A percentile compares a stretch with the other conserved stretches of the same genome.
These are phyloP conservation scores for Plutomurus gul DNA, from an alignment of 1,140 invertebrate species.

Conservation along the genomic window DNA sequence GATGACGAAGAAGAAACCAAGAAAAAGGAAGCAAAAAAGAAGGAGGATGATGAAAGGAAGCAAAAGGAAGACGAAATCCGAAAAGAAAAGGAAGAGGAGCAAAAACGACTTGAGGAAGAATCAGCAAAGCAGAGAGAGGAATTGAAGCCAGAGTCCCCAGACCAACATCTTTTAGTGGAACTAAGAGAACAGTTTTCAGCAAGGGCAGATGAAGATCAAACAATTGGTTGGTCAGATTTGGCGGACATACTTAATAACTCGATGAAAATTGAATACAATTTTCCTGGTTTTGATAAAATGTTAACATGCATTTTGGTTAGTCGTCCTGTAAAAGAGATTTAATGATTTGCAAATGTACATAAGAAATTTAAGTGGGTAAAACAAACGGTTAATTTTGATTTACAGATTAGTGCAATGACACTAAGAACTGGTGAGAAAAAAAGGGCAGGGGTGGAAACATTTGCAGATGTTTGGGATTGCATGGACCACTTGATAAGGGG, in stretches of 20 bases:
- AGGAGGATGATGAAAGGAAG: not conserved
- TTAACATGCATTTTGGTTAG: not conserved
- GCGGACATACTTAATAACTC: not conserved
- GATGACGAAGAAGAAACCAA: constrained; percentile 11
- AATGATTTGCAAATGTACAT: not conserved
- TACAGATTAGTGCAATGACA: constrained; percentile 23
- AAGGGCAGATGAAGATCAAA: not conserved
- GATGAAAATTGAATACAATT: not conserved
- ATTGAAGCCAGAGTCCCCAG: not conserved
- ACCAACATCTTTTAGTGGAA: not conserved
- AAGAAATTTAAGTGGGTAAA: too few species aligned
- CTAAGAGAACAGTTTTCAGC: not conserved
- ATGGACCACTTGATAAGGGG: not conserved
- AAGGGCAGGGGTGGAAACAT: not conserved
- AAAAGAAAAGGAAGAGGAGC: not conserved
- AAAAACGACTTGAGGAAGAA: not conserved
- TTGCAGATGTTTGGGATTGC: not conserved
- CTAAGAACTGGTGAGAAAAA: not conserved
- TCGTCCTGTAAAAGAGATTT: not conserved
- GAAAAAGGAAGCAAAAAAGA: not conserved
- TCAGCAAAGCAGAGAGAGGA: not conserved
- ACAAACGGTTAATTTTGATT: not conserved
- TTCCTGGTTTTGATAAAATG: constrained; percentile 26
- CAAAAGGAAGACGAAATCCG: not conserved
- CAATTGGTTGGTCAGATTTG: constrained; percentile 33